These are phyloP conservation scores for Orchestes rusci DNA, from an alignment of 2,888 invertebrate genomes.

Conservation along the genomic window DNA sequence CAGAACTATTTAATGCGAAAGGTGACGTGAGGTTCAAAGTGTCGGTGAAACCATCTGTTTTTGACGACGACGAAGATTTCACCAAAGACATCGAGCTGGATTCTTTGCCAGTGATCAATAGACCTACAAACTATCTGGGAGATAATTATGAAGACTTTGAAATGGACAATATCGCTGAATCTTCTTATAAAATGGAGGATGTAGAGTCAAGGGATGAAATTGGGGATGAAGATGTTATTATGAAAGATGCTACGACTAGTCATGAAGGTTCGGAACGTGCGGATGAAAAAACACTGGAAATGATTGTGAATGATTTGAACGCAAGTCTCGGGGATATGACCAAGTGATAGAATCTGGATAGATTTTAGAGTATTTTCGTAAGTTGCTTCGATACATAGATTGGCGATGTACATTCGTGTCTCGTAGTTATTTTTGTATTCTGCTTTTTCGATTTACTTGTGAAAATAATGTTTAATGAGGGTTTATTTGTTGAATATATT, in stretches of 20 bases:
- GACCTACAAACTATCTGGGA: slow-evolving; percentile 10
- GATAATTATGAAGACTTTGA: slow-evolving; percentile 6
- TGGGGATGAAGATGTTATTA: neutral
- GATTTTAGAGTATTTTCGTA: no score
- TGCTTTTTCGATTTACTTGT: no score
- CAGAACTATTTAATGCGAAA: neutral
- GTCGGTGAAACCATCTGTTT: neutral
- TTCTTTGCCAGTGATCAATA: slow-evolving; percentile 1
- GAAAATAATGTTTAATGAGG: no score
- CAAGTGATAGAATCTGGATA: no score
- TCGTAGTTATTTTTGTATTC: no score
- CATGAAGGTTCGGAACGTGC: slow-evolving; percentile 8
- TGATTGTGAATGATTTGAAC: slow-evolving; percentile 25
- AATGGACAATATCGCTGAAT: no score
- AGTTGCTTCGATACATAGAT: no score
- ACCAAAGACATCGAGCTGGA: slow-evolving; percentile 16
- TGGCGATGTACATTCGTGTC: no score
- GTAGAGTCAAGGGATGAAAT: neutral
- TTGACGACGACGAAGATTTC: slow-evolving; percentile 13
- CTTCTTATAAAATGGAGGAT: no score
- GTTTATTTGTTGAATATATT: no score
- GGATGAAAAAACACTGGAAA: slow-evolving; percentile 19
- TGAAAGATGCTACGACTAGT: neutral
- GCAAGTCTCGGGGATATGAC: slow-evolving; percentile 19
- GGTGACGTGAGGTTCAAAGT: neutral